A percentile compares a stretch with the other conserved stretches of the same genome.
phyloP scores from a whole-genome alignment of 2,113 vertebrate genomes.

The Xerus inauris region DNA sequence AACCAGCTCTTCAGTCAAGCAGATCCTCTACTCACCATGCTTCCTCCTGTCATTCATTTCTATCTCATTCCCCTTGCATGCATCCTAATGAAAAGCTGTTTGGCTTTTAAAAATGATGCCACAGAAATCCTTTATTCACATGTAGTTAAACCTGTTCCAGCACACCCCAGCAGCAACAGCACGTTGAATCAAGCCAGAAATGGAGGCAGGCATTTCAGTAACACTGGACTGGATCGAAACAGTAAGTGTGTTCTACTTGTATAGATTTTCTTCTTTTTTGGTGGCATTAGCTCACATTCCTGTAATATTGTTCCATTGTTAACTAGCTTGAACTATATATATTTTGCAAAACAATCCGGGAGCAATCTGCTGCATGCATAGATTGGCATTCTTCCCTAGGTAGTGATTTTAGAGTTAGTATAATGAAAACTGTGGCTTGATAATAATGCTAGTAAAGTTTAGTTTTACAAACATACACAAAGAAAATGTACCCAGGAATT shows the following conservation, averaged over 20 bases:
- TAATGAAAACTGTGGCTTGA: constrained; percentile 49
- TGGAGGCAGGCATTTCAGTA: constrained; percentile 90
- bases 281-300: constrained; percentile 46
- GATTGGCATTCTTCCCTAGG: constrained; percentile 48
- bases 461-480: constrained; percentile 35
- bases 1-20: constrained; percentile 75
- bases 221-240: constrained; percentile 86
- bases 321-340: constrained; percentile 51
- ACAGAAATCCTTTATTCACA: constrained; percentile 94
- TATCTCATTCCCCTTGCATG: constrained; percentile 89
- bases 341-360: constrained; percentile 58
- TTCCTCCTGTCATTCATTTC: constrained; percentile 88
- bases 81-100: constrained; percentile 90
- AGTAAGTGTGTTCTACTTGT: constrained; percentile 89
- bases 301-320: constrained; percentile 8
- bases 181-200: constrained; percentile 94
- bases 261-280: neutral
- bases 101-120: constrained; percentile 94
- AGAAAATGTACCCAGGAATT: constrained; percentile 47
- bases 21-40: constrained; percentile 86
- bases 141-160: constrained; percentile 86
- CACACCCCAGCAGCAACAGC: constrained; percentile 89
- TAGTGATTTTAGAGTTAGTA: constrained; percentile 58
- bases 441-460: constrained; percentile 16
- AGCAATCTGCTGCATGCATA: constrained; percentile 52